These are phyloP conservation scores for Loxodonta africana DNA, from an alignment of 2,113 vertebrate genomes.

Conservation along the genomic window DNA sequence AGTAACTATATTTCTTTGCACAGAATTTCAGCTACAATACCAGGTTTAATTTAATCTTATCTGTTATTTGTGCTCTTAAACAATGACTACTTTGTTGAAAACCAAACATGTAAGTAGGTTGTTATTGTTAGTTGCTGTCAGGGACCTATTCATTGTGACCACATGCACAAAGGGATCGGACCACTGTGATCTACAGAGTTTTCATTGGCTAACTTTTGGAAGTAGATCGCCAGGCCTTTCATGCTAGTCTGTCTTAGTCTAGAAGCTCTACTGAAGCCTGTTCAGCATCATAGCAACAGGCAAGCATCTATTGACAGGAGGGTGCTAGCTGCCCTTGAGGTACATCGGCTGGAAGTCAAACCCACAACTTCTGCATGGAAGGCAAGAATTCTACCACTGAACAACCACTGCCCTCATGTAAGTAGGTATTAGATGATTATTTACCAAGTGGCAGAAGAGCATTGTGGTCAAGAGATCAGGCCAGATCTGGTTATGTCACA, in stretches of 20 bases:
- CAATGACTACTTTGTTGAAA: slow-evolving; percentile 36
- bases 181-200: background rate
- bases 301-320: background rate
- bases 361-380: background rate
- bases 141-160: background rate
- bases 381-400: background rate
- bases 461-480: slow-evolving; percentile 1
- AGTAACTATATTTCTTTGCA: background rate
- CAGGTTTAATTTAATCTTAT: background rate
- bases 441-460: background rate
- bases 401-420: background rate
- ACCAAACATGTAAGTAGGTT: background rate
- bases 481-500: background rate
- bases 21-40: slow-evolving; percentile 15
- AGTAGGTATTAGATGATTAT: background rate
- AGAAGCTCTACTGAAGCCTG: background rate
- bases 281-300: background rate
- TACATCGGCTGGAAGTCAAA: background rate
- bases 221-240: background rate
- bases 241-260: background rate
- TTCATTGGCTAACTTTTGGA: background rate
- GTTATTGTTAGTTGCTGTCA: background rate
- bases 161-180: background rate
- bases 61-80: background rate
- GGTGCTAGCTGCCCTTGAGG: background rate